Evolutionary conservation across 2,888 invertebrate genomes (phyloP).

Genomic region (Diabrotica balteata): DNA sequence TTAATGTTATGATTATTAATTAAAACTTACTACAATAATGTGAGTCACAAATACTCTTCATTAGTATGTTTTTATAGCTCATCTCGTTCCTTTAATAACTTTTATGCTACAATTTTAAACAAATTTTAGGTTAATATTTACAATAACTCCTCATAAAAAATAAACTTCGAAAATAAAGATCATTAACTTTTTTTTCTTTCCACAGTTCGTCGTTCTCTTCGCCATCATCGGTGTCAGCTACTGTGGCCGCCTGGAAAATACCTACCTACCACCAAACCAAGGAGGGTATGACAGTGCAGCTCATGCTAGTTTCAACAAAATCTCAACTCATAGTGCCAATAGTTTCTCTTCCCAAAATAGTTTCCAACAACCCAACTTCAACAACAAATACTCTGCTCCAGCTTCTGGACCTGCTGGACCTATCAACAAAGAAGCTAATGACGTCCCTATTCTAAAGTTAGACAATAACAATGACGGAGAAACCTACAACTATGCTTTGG

Average conservation of each 20-base stretch:
- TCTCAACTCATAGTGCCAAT: slow-evolving; percentile 1
- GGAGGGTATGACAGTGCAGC: not conserved
- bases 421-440: slow-evolving; percentile 32
- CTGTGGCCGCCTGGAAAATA: slow-evolving; percentile 44
- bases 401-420: slow-evolving; percentile 23
- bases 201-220: slow-evolving; percentile 40
- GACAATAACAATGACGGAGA: slow-evolving; percentile 53
- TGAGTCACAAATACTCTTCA: no score
- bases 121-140: no score
- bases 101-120: no score
- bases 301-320: not conserved
- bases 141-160: no score
- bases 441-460: slow-evolving; percentile 48
- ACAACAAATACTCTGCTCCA: slow-evolving; percentile 1
- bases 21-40: no score
- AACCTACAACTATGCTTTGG: slow-evolving; percentile 58
- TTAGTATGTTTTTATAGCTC: no score
- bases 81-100: no score
- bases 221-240: slow-evolving; percentile 42
- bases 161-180: no score
- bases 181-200: not conserved
- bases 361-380: slow-evolving; percentile 8
- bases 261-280: slow-evolving; percentile 41
- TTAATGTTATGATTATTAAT: no score
- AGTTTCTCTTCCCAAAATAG: not conserved